phyloP scores from a whole-genome alignment of 2,888 invertebrate genomes.

The Meliscaeva auricollis region DNA sequence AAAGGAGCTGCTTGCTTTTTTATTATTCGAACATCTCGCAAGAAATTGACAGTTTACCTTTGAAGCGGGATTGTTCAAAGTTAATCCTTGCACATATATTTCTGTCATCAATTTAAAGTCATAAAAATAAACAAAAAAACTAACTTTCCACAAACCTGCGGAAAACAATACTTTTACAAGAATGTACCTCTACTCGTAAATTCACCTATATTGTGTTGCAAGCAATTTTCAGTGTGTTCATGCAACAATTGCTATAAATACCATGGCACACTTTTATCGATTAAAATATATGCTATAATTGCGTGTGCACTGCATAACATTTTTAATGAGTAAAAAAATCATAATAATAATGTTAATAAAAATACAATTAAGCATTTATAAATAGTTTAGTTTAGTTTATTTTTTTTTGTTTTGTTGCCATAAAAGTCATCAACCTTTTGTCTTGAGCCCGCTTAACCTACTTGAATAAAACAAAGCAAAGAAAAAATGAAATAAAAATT shows the following conservation, averaged over 20 bases:
- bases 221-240: background rate
- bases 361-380: constrained; percentile 39
- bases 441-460: constrained; percentile 63
- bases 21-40: too few relatives aligned
- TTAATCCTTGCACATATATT: too few relatives aligned
- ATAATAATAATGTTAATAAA: constrained; percentile 35
- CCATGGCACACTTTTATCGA: constrained; percentile 39
- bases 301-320: constrained; percentile 14
- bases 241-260: constrained; percentile 28
- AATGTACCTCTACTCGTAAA: too few relatives aligned
- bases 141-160: too few relatives aligned
- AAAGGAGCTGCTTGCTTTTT: too few relatives aligned
- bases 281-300: constrained; percentile 31
- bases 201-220: constrained; percentile 5
- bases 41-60: too few relatives aligned
- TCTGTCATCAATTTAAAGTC: too few relatives aligned
- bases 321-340: background rate
- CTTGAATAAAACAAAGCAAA: constrained; percentile 42
- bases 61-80: too few relatives aligned
- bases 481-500: constrained; percentile 34
- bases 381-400: background rate
- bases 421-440: constrained; percentile 66
- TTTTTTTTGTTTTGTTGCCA: background rate
- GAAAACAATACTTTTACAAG: too few relatives aligned
- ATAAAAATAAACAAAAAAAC: too few relatives aligned